Conservation (phyloP, 1,140 invertebrate species). For the Drosophila busckii region DNA sequence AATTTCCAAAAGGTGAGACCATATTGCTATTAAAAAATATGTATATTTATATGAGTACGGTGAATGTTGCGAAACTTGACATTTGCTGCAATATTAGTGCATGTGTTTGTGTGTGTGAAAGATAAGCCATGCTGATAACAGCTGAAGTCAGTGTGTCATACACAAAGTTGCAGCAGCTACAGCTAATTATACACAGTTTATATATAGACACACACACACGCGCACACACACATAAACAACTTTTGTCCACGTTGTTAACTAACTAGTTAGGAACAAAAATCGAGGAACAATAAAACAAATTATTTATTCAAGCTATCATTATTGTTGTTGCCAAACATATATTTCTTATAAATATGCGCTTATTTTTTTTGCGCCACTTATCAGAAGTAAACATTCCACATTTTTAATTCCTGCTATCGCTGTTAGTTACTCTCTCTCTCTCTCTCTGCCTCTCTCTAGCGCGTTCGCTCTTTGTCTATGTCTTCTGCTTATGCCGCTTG, state of each 20-base stretch:
- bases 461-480: slow-evolving; percentile 1
- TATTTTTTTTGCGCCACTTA: slow-evolving; percentile 33
- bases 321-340: slow-evolving; percentile 22
- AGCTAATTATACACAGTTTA: too few relatives aligned
- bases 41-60: slow-evolving; percentile 17
- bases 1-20: slow-evolving; percentile 40
- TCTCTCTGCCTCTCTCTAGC: neutral
- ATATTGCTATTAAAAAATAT: slow-evolving; percentile 1
- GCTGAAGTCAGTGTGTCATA: slow-evolving; percentile 23
- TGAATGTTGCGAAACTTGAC: slow-evolving; percentile 26
- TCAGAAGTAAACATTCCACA: slow-evolving; percentile 39
- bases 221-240: too few relatives aligned
- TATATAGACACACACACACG: too few relatives aligned
- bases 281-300: slow-evolving; percentile 20
- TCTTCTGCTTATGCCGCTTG: slow-evolving; percentile 17
- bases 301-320: slow-evolving; percentile 43
- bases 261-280: slow-evolving; percentile 23
- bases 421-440: neutral
- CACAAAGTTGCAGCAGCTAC: too few relatives aligned
- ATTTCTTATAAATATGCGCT: slow-evolving; percentile 12
- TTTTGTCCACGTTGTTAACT: too few relatives aligned
- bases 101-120: neutral
- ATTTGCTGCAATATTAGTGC: slow-evolving; percentile 10
- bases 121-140: slow-evolving; percentile 39
- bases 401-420: slow-evolving; percentile 12